These are phyloP conservation scores for Piscicola geometra DNA, from an alignment of 2,888 invertebrate species.

Conservation along the genomic window DNA sequence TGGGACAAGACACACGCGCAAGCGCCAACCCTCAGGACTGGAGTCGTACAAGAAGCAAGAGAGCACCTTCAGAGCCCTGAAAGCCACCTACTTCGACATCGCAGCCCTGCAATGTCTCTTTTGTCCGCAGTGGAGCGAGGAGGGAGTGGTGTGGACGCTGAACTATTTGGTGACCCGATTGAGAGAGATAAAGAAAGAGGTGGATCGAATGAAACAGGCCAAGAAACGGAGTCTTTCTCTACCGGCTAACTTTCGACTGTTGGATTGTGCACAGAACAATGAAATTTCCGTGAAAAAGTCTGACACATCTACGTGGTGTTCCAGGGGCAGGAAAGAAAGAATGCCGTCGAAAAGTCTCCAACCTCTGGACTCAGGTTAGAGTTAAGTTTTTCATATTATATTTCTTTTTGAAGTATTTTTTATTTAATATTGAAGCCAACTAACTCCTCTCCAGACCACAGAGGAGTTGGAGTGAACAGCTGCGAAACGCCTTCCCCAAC, in stretches of 20 bases:
- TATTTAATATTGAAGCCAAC: too few species aligned
- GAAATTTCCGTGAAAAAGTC: background rate
- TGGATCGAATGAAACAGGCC: conserved; percentile 68
- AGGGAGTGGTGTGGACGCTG: conserved; percentile 94
- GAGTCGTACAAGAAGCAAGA: background rate
- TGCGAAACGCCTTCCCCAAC: too few species aligned
- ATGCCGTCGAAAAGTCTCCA: too few species aligned
- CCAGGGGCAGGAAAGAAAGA: too few species aligned
- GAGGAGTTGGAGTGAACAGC: too few species aligned
- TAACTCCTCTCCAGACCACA: too few species aligned
- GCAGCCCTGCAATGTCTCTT: conserved; percentile 91
- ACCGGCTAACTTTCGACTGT: conserved; percentile 59
- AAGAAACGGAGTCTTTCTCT: conserved; percentile 84
- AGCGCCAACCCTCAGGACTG: too few species aligned
- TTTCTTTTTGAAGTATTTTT: too few species aligned
- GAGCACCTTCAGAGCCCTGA: conserved; percentile 40
- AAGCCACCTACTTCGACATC: conserved; percentile 90
- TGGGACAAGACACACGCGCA: too few species aligned
- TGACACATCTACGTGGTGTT: too few species aligned
- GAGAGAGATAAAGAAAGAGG: conserved; percentile 74
- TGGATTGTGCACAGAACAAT: conserved; percentile 7
- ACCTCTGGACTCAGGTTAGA: too few species aligned
- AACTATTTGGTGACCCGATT: conserved; percentile 62
- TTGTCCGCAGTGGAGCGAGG: conserved; percentile 94
- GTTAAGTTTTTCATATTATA: too few species aligned